phyloP scores from a whole-genome alignment of 92 coral and sea anemone genomes.

The Porites cylindrica region DNA sequence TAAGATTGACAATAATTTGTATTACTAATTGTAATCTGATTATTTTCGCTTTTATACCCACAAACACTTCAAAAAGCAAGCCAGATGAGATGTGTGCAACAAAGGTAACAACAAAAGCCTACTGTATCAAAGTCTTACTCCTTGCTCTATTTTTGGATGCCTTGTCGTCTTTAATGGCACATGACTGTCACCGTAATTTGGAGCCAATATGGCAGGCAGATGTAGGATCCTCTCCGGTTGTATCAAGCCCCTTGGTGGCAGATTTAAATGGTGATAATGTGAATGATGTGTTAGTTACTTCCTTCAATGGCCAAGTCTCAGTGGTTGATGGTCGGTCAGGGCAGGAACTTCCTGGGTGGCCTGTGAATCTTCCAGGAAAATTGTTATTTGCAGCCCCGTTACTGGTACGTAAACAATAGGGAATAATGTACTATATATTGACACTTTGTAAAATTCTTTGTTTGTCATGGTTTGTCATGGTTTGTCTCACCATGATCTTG shows the following conservation, averaged over 20 bases:
- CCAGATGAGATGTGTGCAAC: constrained; percentile 4
- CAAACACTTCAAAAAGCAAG: neutral
- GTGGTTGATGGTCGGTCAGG: constrained; percentile 88
- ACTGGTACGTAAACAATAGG: constrained; percentile 54
- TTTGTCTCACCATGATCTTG: neutral
- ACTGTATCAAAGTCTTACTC: neutral
- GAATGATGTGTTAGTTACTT: constrained; percentile 76
- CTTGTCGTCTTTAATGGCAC: constrained; percentile 13
- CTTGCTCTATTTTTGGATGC: neutral
- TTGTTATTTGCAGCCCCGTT: constrained; percentile 90
- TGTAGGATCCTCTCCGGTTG: constrained; percentile 88
- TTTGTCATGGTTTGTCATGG: neutral
- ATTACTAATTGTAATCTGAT: too few relatives aligned
- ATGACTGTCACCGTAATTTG: constrained; percentile 81
- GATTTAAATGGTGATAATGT: constrained; percentile 83
- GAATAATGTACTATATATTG: too few relatives aligned
- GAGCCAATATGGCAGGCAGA: constrained; percentile 81
- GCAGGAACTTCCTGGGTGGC: constrained; percentile 85
- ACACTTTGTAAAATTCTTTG: neutral
- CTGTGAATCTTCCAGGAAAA: constrained; percentile 70
- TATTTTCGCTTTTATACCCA: too few relatives aligned
- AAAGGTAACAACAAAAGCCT: neutral
- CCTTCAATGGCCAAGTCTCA: constrained; percentile 87
- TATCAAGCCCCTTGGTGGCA: constrained; percentile 86
- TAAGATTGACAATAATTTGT: too few relatives aligned